A percentile compares a stretch with the other conserved stretches of the same genome.
These are phyloP conservation scores for Zaprionus gabonicus DNA, from an alignment of 1,140 invertebrate species.

Conservation along the genomic window DNA sequence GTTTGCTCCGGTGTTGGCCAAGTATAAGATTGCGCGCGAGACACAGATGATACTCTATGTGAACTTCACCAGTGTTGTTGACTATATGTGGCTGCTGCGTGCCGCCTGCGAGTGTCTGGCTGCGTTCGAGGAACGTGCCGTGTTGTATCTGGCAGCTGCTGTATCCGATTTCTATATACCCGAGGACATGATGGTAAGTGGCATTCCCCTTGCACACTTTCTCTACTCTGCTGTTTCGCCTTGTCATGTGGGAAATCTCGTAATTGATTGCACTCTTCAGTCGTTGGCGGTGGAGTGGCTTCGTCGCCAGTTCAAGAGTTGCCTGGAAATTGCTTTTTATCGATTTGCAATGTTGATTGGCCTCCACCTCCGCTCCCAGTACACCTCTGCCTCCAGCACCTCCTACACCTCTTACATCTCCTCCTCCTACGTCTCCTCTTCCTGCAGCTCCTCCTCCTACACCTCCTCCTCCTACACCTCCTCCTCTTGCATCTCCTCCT, in stretches of 20 bases:
- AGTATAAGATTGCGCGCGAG: conserved; percentile 89
- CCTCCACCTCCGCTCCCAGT: conserved; percentile 30
- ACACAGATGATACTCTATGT: conserved; percentile 89
- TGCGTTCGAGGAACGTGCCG: conserved; percentile 87
- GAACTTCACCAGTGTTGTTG: conserved; percentile 93
- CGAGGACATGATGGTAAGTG: conserved; percentile 93
- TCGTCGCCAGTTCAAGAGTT: conserved; percentile 45
- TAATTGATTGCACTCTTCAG: conserved; percentile 80
- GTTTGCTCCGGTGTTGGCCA: conserved; percentile 88
- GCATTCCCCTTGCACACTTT: neutral
- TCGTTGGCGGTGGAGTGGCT: conserved; percentile 48
- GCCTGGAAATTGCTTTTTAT: conserved; percentile 78
- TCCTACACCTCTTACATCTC: neutral
- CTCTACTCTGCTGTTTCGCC: conserved; percentile 7
- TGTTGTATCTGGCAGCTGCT: conserved; percentile 98
- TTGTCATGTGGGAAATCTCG: conserved; percentile 74
- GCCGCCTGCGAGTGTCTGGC: conserved; percentile 91
- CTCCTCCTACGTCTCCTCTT: conserved; percentile 38
- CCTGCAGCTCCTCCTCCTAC: neutral
- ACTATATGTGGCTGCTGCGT: conserved; percentile 96
- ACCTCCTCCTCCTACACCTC: conserved; percentile 36
- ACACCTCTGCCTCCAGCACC: conserved; percentile 31
- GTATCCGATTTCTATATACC: conserved; percentile 99
- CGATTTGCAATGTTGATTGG: conserved; percentile 70
- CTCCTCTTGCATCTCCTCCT: conserved; percentile 29